Conservation (phyloP, 2,888 invertebrate species). For the Lordiphosa andalusiaca region DNA sequence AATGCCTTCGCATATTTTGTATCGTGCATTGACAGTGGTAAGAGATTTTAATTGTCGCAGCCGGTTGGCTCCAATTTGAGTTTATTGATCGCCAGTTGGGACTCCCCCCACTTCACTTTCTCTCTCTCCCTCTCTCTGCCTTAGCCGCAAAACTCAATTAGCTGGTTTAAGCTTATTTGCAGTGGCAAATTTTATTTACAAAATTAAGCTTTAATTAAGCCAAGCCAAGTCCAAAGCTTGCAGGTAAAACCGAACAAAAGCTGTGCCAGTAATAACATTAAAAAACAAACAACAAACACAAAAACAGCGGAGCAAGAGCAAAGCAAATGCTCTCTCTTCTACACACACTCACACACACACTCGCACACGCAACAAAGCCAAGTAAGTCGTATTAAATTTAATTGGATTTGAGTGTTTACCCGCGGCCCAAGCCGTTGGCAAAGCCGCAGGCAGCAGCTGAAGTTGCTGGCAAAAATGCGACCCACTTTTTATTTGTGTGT, state of each 20-base stretch:
- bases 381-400: conserved; percentile 76
- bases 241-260: conserved; percentile 53
- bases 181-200: conserved; percentile 58
- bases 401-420: conserved; percentile 75
- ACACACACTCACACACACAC: conserved; percentile 23
- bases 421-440: conserved; percentile 67
- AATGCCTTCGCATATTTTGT: conserved; percentile 14
- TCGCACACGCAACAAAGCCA: conserved; percentile 43
- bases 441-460: conserved; percentile 64
- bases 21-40: conserved; percentile 30
- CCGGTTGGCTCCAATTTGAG: conserved; percentile 28
- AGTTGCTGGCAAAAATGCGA: conserved; percentile 51
- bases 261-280: conserved; percentile 56
- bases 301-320: conserved; percentile 29
- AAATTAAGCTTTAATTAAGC: conserved; percentile 73
- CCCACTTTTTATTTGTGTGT: conserved; percentile 43
- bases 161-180: conserved; percentile 62
- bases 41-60: conserved; percentile 28
- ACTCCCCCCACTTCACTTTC: not conserved
- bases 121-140: not conserved
- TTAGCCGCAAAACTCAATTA: conserved; percentile 52
- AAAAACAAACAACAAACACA: conserved; percentile 17
- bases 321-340: conserved; percentile 48
- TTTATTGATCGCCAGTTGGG: conserved; percentile 41
- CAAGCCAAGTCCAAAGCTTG: conserved; percentile 40